Evolutionary conservation across 1,140 invertebrate species (phyloP), one percentile per base, ranked within the genome.

Genomic region (Lethocerus indicus): DNA sequence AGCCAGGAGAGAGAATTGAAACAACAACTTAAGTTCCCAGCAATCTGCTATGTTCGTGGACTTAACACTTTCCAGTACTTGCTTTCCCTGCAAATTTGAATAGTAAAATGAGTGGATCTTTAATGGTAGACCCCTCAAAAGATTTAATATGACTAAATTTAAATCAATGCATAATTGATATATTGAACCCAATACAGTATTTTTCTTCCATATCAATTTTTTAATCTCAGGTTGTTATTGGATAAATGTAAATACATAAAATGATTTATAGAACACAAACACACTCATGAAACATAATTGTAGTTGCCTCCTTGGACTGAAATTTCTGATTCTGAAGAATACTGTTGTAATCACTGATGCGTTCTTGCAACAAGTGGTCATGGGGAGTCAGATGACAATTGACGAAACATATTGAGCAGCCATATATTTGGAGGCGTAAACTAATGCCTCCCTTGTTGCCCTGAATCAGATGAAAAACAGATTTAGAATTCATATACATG

Each of bases 381-480:
- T 94, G 89, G 16, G 91, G 81, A 23, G 87, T 81, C 47, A 95
- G 65, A 65, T 96, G 91, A 28, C 79, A 74, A 59, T 94, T 94
- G 1, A 94, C 79, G 27, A 93, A 71, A 58, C 86, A 90, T 25
- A 94, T 58, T 14, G 84, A 89, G 53, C 81, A 79, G 12, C 88
- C 90, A 60, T 87, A 86, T 9, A 89, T 69, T 55, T 82, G 83
- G 55, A 94, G 75, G 42, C 91, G 70, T 40, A 92, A 72, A 59
- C 82, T 89, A 0, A 92, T 82, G 2, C 84, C 90, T 20, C 92
- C 91, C 73, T 95, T 96, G 64, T 94, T 95, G 47, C 90, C 90
- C 87, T 90, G 63, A n/a, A 70, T n/a, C n/a, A n/a, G n/a, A n/a
- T n/a, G n/a, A 73, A 61, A 48, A 55, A 50, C 1, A 42, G 27